Evolutionary conservation across 1,140 invertebrate species (phyloP).

Genomic region (Heliconius melpomene): DNA sequence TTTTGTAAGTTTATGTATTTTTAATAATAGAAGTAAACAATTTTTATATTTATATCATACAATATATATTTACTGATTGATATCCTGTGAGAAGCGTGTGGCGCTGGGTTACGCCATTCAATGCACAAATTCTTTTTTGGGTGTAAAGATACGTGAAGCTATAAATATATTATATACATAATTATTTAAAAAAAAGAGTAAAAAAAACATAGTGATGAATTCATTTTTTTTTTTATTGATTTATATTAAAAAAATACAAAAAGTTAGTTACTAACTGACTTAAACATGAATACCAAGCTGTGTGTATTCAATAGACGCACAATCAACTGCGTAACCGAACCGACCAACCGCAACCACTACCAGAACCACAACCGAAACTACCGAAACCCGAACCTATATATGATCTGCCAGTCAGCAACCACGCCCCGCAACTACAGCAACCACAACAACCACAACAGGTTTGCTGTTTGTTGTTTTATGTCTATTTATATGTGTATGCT

Average conservation of each 20-base stretch:
- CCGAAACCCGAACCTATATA: constrained; percentile 11
- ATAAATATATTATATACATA: no score
- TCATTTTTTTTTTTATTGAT: no score
- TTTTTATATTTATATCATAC: no score
- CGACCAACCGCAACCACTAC: background rate
- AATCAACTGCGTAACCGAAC: background rate
- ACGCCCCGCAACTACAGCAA: constrained; percentile 2
- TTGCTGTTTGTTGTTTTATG: constrained; percentile 4
- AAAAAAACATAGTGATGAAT: no score
- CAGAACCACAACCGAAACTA: background rate
- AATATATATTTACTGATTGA: no score
- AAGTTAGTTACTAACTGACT: background rate
- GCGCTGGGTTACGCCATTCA: no score
- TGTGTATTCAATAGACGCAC: constrained; percentile 17
- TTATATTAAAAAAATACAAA: background rate
- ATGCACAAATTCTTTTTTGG: no score
- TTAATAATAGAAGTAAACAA: no score
- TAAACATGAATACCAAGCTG: background rate
- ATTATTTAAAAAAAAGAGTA: background rate
- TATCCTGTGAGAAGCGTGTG: no score
- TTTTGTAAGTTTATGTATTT: no score
- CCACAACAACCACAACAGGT: constrained; percentile 10
- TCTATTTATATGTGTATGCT: constrained; percentile 1
- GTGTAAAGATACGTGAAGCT: no score
- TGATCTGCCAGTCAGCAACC: constrained; percentile 8